phyloP scores from a whole-genome alignment of 2,888 invertebrate genomes.

The Cephus pulcher region DNA sequence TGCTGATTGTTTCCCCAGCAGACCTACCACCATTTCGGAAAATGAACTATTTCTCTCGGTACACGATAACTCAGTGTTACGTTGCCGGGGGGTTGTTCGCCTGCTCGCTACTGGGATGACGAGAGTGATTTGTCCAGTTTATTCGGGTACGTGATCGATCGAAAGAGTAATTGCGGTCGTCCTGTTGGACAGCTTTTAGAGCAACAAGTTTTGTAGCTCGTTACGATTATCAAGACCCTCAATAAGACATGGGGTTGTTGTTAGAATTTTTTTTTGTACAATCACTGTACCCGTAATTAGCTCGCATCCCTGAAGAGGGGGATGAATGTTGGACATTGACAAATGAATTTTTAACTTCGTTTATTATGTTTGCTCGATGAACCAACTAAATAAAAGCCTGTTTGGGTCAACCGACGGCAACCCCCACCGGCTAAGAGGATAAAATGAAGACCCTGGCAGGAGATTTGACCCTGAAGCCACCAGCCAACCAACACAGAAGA shows the following conservation, averaged over 20 bases:
- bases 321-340: not conserved
- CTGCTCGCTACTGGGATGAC: not conserved
- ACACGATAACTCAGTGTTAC: not conserved
- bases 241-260: not conserved
- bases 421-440: not conserved
- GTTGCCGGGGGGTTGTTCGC: not conserved
- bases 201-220: conserved; percentile 34
- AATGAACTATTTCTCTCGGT: not conserved
- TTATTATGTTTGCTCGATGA: not conserved
- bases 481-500: not conserved
- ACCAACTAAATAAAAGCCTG: not conserved
- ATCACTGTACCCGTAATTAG: not conserved
- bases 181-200: conserved; percentile 26
- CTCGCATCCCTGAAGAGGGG: not conserved
- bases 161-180: conserved; percentile 29
- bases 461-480: not conserved
- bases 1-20: not conserved
- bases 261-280: not conserved
- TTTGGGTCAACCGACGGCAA: not conserved
- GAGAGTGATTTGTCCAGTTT: not conserved
- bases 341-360: not conserved
- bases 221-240: conserved; percentile 3
- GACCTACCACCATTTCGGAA: not conserved
- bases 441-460: not conserved
- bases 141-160: conserved; percentile 24